Conservation (phyloP, 2,797 vertebrate genomes). For the Hydrocynus forskahlii region DNA sequence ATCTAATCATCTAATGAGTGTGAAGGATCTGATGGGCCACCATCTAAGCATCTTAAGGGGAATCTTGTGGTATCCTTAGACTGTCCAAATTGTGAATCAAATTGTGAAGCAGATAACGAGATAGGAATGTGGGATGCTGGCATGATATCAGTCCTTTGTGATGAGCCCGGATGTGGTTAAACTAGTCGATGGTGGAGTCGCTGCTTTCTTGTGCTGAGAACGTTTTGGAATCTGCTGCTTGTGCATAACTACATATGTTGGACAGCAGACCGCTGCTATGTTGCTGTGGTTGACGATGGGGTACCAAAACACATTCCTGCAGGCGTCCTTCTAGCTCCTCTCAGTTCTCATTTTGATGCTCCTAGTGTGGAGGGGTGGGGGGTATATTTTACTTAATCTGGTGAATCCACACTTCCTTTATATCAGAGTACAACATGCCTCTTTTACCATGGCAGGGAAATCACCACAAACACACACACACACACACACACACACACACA, state of each 20-base stretch:
- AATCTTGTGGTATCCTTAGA: neutral
- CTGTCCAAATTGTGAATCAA: neutral
- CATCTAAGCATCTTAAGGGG: neutral
- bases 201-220: slow-evolving; percentile 64
- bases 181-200: slow-evolving; percentile 64
- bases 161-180: slow-evolving; percentile 27
- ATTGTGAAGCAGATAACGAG: slow-evolving; percentile 18
- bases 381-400: slow-evolving; percentile 62
- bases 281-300: slow-evolving; percentile 68
- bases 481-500: neutral
- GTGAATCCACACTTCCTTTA: slow-evolving; percentile 53
- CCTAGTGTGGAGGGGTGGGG: slow-evolving; percentile 6
- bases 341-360: slow-evolving; percentile 47
- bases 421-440: slow-evolving; percentile 44
- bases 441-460: slow-evolving; percentile 13
- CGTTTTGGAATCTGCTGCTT: slow-evolving; percentile 63
- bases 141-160: slow-evolving; percentile 26
- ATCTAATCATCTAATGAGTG: too few relatives aligned
- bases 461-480: neutral
- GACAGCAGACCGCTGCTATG: slow-evolving; percentile 56
- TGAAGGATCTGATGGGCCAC: neutral
- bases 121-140: neutral
- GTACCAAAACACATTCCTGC: slow-evolving; percentile 65
- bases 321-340: slow-evolving; percentile 33
- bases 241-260: slow-evolving; percentile 54